These are phyloP conservation scores for Dinoponera quadriceps DNA, from an alignment of 1,140 invertebrate species.

Conservation along the genomic window DNA sequence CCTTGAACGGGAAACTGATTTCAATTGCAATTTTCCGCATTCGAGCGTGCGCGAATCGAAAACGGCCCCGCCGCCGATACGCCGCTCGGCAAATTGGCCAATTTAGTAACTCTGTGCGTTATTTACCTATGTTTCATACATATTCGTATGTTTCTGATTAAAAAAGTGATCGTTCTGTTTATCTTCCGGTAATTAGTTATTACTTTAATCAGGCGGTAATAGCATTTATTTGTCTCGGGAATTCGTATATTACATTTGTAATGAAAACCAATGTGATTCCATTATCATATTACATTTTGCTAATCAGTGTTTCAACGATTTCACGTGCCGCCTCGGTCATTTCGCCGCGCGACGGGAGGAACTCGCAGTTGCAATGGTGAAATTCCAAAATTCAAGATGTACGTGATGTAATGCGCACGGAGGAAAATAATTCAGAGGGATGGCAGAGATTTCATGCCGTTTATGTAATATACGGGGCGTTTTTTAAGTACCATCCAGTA, in stretches of 20 bases:
- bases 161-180: constrained; percentile 47
- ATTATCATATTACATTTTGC: constrained; percentile 46
- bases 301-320: constrained; percentile 28
- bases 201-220: constrained; percentile 53
- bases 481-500: no score
- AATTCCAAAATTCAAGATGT: background rate
- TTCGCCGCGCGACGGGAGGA: background rate
- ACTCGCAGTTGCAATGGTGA: background rate
- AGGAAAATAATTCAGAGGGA: no score
- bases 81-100: background rate
- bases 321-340: background rate
- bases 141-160: constrained; percentile 28
- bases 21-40: background rate
- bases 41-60: background rate
- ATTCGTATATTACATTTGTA: constrained; percentile 27
- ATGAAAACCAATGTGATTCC: constrained; percentile 28
- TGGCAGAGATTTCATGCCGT: no score
- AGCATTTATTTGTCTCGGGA: constrained; percentile 24
- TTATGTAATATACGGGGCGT: no score
- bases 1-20: constrained; percentile 13
- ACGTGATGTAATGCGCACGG: background rate
- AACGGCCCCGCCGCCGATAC: background rate
- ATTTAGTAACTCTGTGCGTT: constrained; percentile 33
- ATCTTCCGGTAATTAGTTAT: constrained; percentile 36
- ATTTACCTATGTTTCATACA: no score